These are phyloP conservation scores for Gadopsis bispinosus DNA, from an alignment of 2,797 vertebrate genomes.

Conservation along the genomic window DNA sequence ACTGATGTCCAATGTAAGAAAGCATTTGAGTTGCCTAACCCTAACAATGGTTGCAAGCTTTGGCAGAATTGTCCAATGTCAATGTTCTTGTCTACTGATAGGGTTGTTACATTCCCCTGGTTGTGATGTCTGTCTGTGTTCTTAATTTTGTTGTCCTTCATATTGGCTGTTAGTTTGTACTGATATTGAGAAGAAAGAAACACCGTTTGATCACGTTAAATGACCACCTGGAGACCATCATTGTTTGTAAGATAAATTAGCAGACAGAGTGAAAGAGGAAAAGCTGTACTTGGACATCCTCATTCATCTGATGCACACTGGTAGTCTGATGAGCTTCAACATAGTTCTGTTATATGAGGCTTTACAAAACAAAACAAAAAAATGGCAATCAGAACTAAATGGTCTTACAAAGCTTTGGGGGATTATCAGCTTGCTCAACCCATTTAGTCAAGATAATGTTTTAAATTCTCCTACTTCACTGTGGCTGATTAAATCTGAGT, in stretches of 20 bases:
- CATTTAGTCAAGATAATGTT: slow-evolving; percentile 1
- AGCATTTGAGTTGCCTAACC: not conserved
- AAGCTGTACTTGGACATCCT: slow-evolving; percentile 5
- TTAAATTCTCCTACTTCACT: not conserved
- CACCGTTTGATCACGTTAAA: not conserved
- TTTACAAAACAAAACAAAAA: not conserved
- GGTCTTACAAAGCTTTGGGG: not conserved
- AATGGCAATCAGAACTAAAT: not conserved
- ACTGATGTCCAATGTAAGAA: not conserved
- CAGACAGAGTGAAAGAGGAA: not conserved
- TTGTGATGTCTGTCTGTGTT: not conserved
- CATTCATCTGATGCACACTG: not conserved
- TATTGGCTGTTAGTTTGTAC: not conserved
- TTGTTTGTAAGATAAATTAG: not conserved
- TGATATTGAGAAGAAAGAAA: not conserved
- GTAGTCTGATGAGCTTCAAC: not conserved
- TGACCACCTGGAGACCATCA: not conserved
- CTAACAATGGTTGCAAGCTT: too few relatives aligned
- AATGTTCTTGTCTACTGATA: not conserved
- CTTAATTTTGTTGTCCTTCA: not conserved
- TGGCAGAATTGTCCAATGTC: not conserved
- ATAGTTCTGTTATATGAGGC: not conserved
- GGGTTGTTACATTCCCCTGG: not conserved
- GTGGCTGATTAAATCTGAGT: not conserved
- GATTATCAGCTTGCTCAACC: not conserved